phyloP scores from a whole-genome alignment of 2,888 invertebrate species.

The Brachypalpus laphriformis region DNA sequence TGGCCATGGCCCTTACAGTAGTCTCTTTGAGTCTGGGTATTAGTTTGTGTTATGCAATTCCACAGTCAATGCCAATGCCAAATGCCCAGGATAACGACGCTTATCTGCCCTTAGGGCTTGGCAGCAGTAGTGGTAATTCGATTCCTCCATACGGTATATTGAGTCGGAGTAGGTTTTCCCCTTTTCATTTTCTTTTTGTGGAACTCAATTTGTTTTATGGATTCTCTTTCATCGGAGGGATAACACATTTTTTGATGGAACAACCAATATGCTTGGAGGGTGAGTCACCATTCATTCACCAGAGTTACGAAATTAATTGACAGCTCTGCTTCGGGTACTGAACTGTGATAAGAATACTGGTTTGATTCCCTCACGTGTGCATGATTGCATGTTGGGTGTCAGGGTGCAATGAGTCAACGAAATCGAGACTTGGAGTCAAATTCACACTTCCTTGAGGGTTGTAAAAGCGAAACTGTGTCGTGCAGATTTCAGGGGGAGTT shows the following conservation, averaged over 20 bases:
- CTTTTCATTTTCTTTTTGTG: slow-evolving; percentile 28
- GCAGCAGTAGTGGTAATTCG: slow-evolving; percentile 61
- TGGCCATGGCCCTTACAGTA: slow-evolving; percentile 20
- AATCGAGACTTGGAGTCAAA: slow-evolving; percentile 17
- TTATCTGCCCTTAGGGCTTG: slow-evolving; percentile 61
- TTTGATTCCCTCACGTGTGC: slow-evolving; percentile 23
- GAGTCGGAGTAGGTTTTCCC: slow-evolving; percentile 29
- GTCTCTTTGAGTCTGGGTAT: slow-evolving; percentile 38
- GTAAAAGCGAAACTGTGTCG: slow-evolving; percentile 59
- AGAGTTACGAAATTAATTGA: slow-evolving; percentile 64
- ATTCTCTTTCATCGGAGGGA: slow-evolving; percentile 65
- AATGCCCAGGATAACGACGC: slow-evolving; percentile 62
- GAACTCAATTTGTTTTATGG: slow-evolving; percentile 73
- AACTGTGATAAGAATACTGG: slow-evolving; percentile 46
- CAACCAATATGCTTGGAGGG: slow-evolving; percentile 39
- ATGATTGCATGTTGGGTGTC: slow-evolving; percentile 62
- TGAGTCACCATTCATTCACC: slow-evolving; percentile 54
- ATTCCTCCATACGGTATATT: slow-evolving; percentile 43
- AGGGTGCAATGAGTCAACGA: slow-evolving; percentile 68
- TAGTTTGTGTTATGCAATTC: slow-evolving; percentile 66
- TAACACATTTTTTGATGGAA: slow-evolving; percentile 63
- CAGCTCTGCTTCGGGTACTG: slow-evolving; percentile 39
- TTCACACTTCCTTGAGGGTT: slow-evolving; percentile 37
- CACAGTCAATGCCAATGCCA: slow-evolving; percentile 71
- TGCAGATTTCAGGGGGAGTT: neutral